Conservation (phyloP, 2,797 vertebrate species). For the Sebastes alutus region DNA sequence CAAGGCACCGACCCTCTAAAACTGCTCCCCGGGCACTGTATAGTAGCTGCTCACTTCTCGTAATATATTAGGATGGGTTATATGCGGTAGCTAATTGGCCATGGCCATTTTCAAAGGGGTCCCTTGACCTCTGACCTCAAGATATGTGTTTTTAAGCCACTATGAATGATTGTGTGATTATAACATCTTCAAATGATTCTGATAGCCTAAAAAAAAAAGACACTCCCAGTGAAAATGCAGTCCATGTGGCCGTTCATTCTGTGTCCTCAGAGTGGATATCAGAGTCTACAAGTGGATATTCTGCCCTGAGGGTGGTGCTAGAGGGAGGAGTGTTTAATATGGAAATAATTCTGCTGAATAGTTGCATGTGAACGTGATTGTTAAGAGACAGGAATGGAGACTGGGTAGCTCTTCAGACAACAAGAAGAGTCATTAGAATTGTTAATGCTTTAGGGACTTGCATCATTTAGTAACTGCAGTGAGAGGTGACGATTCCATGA, state of each 20-base stretch:
- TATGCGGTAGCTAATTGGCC: no score
- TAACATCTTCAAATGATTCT: no score
- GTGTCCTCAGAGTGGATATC: not conserved
- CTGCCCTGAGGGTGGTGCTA: not conserved
- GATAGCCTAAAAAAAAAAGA: no score
- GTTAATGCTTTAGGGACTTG: not conserved
- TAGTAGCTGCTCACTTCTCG: rapidly evolving
- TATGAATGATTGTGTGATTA: no score
- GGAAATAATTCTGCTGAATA: not conserved
- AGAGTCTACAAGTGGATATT: not conserved
- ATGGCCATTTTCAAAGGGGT: no score
- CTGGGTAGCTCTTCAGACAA: not conserved
- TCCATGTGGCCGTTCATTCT: not conserved
- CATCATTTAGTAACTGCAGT: slow-evolving; percentile 10
- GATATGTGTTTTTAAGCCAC: no score
- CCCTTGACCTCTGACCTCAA: no score
- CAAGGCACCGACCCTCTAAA: no score
- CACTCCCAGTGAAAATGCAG: no score
- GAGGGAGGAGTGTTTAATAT: not conserved
- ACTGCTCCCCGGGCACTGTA: no score
- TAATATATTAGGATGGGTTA: no score
- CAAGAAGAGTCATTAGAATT: not conserved
- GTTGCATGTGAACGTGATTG: not conserved
- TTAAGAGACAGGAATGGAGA: not conserved
- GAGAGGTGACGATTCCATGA: not conserved